phyloP scores from a whole-genome alignment of 2,797 vertebrate genomes.

The Amblyraja radiata region DNA sequence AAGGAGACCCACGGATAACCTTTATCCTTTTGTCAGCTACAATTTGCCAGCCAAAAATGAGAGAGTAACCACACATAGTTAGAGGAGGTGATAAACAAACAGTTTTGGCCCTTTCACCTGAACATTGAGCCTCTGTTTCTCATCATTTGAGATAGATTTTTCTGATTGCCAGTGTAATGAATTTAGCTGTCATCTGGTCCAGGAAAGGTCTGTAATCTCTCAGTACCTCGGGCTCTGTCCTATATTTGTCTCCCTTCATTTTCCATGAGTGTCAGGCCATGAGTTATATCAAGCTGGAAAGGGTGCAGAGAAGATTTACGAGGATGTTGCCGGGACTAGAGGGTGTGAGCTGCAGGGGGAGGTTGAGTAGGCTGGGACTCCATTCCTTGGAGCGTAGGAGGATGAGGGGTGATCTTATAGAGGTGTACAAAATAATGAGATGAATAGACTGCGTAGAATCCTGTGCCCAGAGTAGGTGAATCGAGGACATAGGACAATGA shows the following conservation, averaged over 20 bases:
- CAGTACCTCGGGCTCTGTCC: background rate
- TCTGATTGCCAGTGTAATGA: background rate
- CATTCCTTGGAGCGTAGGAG: no score
- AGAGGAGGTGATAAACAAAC: background rate
- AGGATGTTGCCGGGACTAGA: no score
- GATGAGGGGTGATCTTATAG: no score
- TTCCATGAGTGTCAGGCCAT: background rate
- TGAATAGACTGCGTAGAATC: no score
- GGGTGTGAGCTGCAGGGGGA: no score
- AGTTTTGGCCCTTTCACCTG: background rate
- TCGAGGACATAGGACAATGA: no score
- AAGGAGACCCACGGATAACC: background rate
- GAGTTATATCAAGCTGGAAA: background rate
- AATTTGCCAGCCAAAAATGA: background rate
- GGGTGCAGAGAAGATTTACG: no score
- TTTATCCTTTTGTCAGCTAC: conserved; percentile 1
- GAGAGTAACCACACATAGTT: conserved; percentile 2
- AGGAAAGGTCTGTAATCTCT: conserved; percentile 11
- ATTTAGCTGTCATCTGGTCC: conserved; percentile 28
- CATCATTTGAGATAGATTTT: background rate
- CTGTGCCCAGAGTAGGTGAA: no score
- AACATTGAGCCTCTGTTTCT: background rate
- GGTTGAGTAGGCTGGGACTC: no score
- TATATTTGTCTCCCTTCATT: background rate
- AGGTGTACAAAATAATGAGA: no score